These are phyloP conservation scores for Drosophila saltans DNA, from an alignment of 1,140 invertebrate genomes.

Conservation along the genomic window DNA sequence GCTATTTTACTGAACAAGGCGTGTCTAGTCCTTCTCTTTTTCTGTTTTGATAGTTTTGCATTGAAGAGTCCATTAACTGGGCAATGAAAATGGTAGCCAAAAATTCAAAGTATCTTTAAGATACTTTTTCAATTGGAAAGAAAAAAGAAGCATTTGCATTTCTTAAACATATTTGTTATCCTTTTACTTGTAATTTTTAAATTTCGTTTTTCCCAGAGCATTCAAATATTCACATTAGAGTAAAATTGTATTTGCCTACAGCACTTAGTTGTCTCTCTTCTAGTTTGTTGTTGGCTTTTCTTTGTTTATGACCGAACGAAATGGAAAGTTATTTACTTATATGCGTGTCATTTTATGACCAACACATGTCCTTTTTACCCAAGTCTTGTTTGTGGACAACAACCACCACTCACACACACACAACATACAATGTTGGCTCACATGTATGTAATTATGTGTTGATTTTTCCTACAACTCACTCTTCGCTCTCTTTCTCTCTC, in stretches of 20 bases:
- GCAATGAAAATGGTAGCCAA: not conserved
- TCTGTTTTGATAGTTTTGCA: too few species aligned
- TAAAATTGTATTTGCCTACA: not conserved
- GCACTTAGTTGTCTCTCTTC: not conserved
- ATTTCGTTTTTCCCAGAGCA: not conserved
- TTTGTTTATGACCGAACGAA: constrained; percentile 72
- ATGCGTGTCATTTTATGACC: constrained; percentile 72
- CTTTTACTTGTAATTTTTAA: too few species aligned
- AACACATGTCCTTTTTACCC: constrained; percentile 51
- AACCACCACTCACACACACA: too few species aligned
- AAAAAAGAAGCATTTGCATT: too few species aligned
- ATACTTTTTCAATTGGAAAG: not conserved
- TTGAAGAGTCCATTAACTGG: constrained; percentile 9
- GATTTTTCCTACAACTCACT: constrained; percentile 44
- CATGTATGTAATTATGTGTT: constrained; percentile 72
- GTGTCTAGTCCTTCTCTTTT: constrained; percentile 37
- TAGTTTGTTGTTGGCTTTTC: constrained; percentile 40
- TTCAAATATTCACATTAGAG: constrained; percentile 1
- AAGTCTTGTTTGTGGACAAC: constrained; percentile 1
- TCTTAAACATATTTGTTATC: too few species aligned
- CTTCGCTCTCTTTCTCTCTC: too few species aligned
- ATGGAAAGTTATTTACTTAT: constrained; percentile 80
- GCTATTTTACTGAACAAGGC: constrained; percentile 28
- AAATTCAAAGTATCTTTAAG: not conserved
- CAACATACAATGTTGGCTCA: not conserved